Evolutionary conservation across 2,888 invertebrate species (phyloP), one percentile per base, ranked within the genome.

Genomic region (Cantharis flavilabris): DNA sequence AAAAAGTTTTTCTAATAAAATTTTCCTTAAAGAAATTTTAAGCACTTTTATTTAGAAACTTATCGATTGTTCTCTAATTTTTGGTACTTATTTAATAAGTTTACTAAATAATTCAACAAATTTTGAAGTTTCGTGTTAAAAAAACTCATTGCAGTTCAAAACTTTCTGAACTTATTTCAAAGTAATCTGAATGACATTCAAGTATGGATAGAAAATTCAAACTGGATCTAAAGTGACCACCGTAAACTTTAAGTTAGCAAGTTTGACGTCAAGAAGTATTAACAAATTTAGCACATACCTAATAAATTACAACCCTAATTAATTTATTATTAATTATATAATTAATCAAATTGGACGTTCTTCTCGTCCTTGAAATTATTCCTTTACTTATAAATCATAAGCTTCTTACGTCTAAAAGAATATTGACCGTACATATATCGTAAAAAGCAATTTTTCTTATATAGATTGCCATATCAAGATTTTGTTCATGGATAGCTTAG

Each of bases 301-400:
- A 26, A 26, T 26, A 33, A 67, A 73, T 26, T 67, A 13, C 11
- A 33, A 20, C 20, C 30, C 67, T 76, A 70, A 76, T 76, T 73
- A 73, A 73, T 73, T 73, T 73, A 76, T 70, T 76, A 71, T 71
- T 76, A 70, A 76, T 70, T 73, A 70, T 1, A 7, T 26, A 9
- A 63, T 70, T 71, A 76, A 76, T 73, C 67, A 70, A 73, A 72
- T 76, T 3, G 62, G 62, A 65, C 65, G 49, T 20, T 10, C 11
- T 70, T 23, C 63, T 62, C 62, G n/a, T 67, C 5, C 30, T 13
- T 13, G 11, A 28, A 30, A 63, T 69, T 62, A 62, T 69, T 69
- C n/a, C 16, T n/a, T 63, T 62, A 70, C 23, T 13, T 16, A 70
- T 26, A 26, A 26, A 69, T 69, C n/a, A n/a, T 16, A 26, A 70